phyloP scores from a whole-genome alignment of 2,888 invertebrate species.

The Caenorhabditis plicata region DNA sequence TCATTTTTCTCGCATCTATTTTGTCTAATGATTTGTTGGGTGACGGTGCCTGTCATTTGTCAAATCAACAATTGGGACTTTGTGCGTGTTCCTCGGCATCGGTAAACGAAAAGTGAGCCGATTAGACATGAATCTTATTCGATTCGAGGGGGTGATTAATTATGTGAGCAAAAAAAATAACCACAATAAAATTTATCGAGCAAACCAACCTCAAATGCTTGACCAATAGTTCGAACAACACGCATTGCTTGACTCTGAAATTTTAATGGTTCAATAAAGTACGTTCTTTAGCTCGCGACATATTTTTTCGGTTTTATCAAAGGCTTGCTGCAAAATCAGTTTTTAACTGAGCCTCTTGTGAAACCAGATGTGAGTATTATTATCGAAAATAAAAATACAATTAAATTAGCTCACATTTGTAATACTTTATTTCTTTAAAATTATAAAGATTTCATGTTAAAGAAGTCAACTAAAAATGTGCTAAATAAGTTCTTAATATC shows the following conservation, averaged over 20 bases:
- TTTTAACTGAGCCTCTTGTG: neutral
- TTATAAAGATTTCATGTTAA: no score
- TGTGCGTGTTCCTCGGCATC: no score
- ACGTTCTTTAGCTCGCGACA: neutral
- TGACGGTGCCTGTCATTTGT: neutral
- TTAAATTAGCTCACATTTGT: no score
- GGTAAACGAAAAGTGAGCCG: no score
- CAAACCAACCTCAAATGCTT: slow-evolving; percentile 94
- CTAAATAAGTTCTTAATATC: no score
- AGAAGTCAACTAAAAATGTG: no score
- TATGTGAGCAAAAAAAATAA: neutral
- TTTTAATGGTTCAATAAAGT: neutral
- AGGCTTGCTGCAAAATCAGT: neutral
- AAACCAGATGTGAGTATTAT: slow-evolving; percentile 2
- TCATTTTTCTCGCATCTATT: no score
- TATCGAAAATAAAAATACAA: no score
- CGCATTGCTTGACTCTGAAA: slow-evolving; percentile 82
- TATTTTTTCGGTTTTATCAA: neutral
- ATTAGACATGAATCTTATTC: no score
- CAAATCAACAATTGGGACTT: slow-evolving; percentile 21
- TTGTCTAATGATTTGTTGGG: slow-evolving; percentile 19
- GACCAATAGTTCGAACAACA: slow-evolving; percentile 95
- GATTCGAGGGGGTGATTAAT: neutral
- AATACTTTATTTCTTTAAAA: no score
- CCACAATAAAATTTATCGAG: neutral